Percentiles rank a stretch among this genome's conserved stretches.
These are phyloP conservation scores for Glyphotaelius pellucidus DNA, from an alignment of 2,888 invertebrate genomes.

Conservation along the genomic window DNA sequence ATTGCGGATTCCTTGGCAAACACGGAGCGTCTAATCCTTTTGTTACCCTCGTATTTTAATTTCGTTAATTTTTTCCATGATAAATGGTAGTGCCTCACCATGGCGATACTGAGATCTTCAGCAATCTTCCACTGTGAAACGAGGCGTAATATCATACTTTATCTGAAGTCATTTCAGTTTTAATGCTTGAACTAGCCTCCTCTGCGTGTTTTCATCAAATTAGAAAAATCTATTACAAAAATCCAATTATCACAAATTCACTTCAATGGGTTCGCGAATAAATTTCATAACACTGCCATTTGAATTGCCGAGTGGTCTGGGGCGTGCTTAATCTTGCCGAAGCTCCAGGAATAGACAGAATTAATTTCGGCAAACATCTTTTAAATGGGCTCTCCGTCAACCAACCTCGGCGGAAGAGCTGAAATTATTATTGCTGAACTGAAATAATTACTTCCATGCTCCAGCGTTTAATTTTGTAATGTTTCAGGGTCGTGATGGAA, in stretches of 20 bases:
- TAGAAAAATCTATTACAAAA: background rate
- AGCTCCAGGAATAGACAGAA: background rate
- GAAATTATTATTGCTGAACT: background rate
- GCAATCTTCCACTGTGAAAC: too few species aligned
- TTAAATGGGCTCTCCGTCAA: background rate
- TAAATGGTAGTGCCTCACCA: too few species aligned
- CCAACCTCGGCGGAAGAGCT: background rate
- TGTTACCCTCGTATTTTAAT: too few species aligned
- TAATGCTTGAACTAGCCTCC: too few species aligned
- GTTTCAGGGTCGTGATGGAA: constrained; percentile 84
- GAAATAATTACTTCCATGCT: background rate
- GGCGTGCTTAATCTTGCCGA: background rate
- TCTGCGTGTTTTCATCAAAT: background rate
- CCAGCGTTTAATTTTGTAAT: background rate
- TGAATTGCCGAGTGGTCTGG: background rate
- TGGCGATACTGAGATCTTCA: too few species aligned
- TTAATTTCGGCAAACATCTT: constrained; percentile 31
- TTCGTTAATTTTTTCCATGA: too few species aligned
- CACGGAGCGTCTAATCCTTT: too few species aligned
- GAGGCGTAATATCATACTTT: too few species aligned
- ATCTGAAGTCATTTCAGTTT: too few species aligned
- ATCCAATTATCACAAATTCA: background rate
- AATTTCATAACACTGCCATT: background rate
- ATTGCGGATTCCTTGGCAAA: too few species aligned
- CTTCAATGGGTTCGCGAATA: background rate